Conservation (phyloP, 2,888 invertebrate genomes). For the Apeira syringaria region DNA sequence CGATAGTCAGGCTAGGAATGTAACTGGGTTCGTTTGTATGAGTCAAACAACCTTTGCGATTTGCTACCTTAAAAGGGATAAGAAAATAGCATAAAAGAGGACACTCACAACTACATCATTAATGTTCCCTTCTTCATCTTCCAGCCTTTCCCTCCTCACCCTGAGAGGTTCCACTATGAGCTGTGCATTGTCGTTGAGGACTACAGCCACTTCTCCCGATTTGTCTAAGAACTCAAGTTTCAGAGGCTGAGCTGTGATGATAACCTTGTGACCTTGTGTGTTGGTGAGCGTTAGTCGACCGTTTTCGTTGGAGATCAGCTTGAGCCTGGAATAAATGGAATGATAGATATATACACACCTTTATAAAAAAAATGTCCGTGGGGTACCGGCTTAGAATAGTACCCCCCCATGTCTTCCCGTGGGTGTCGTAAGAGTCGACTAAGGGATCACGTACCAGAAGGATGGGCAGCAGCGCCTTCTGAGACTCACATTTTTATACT, state of each 20-base stretch:
- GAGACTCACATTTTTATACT: too few species aligned
- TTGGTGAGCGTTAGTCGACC: conserved; percentile 59
- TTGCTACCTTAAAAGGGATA: too few species aligned
- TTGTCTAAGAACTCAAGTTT: conserved; percentile 91
- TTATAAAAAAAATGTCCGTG: too few species aligned
- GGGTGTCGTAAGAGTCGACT: too few species aligned
- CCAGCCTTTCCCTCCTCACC: conserved; percentile 82
- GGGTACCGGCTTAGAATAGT: too few species aligned
- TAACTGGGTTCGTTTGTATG: too few species aligned
- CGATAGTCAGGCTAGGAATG: too few species aligned
- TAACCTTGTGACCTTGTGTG: conserved; percentile 66
- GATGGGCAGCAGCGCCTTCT: too few species aligned
- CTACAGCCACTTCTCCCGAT: conserved; percentile 87
- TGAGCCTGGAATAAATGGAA: conserved; percentile 47
- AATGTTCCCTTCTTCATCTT: conserved; percentile 60
- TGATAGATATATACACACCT: too few species aligned
- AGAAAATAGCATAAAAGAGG: neutral
- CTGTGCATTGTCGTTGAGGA: conserved; percentile 94
- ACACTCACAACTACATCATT: conserved; percentile 55
- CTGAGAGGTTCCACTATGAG: conserved; percentile 96
- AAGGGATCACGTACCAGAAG: too few species aligned
- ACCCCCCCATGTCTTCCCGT: too few species aligned
- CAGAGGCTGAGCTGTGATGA: conserved; percentile 90
- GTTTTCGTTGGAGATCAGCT: conserved; percentile 57
- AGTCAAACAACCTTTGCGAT: too few species aligned